phyloP scores from a whole-genome alignment of 2,888 invertebrate genomes.

The Orthonevra nobilis region DNA sequence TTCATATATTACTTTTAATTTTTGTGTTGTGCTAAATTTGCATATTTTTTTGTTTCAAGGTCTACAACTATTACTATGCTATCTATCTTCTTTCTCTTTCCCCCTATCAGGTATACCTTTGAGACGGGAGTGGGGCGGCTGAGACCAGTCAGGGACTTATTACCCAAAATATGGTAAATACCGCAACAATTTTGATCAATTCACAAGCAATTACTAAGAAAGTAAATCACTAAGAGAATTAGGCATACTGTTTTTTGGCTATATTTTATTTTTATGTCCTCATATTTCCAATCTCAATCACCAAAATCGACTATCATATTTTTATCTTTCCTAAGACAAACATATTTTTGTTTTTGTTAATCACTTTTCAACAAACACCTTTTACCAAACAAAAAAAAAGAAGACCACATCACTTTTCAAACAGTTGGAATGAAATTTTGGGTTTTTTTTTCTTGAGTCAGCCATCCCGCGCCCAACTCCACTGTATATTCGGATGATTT shows the following conservation, averaged over 20 bases:
- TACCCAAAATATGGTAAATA: constrained; percentile 81
- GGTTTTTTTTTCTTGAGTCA: constrained; percentile 71
- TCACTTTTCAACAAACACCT: constrained; percentile 7
- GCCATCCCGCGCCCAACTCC: constrained; percentile 79
- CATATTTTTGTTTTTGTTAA: no score
- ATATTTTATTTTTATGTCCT: constrained; percentile 39
- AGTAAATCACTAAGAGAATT: constrained; percentile 55
- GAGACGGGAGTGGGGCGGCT: constrained; percentile 82
- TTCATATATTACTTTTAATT: no score
- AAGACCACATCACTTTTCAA: constrained; percentile 5
- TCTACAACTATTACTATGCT: constrained; percentile 71
- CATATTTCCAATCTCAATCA: constrained; percentile 7
- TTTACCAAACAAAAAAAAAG: constrained; percentile 20
- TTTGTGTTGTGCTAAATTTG: constrained; percentile 67
- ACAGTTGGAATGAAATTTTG: background rate
- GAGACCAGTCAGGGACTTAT: constrained; percentile 81
- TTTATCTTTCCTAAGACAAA: no score
- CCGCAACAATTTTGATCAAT: constrained; percentile 71
- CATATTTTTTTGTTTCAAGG: constrained; percentile 29
- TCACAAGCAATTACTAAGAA: constrained; percentile 57
- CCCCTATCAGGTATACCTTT: constrained; percentile 81
- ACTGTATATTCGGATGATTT: constrained; percentile 32
- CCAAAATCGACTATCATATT: constrained; percentile 4
- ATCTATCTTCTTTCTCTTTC: constrained; percentile 76
- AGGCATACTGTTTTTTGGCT: constrained; percentile 36